Evolutionary conservation across 2,888 invertebrate genomes (phyloP).

Genomic region (Caenorhabditis imperialis): DNA sequence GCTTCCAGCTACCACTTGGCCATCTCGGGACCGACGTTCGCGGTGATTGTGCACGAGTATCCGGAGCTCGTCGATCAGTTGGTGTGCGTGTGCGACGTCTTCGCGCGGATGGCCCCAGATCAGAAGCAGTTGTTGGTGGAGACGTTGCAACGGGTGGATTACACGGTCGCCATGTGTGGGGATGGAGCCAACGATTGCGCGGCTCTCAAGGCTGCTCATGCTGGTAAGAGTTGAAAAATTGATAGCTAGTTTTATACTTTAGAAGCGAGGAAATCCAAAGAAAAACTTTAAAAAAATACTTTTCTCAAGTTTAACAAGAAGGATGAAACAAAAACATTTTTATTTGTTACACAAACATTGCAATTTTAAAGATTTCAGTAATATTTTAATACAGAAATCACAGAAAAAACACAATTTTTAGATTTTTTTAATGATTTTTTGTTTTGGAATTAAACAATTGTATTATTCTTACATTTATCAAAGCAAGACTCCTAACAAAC

Average conservation of each 20-base stretch:
- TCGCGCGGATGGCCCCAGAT: conserved; percentile 80
- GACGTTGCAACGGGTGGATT: conserved; percentile 71
- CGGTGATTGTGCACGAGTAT: conserved; percentile 73
- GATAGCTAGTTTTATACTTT: too few relatives aligned
- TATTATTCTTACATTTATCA: too few relatives aligned
- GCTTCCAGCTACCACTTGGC: conserved; percentile 57
- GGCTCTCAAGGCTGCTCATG: conserved; percentile 78
- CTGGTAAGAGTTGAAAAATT: conserved; percentile 28
- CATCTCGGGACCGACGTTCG: conserved; percentile 70
- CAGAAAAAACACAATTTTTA: not conserved
- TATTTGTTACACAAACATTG: too few relatives aligned
- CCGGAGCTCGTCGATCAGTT: conserved; percentile 73
- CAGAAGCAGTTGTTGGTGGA: conserved; percentile 85
- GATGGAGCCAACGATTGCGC: conserved; percentile 81
- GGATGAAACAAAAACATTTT: too few relatives aligned
- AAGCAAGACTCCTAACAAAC: too few relatives aligned
- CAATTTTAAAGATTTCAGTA: too few relatives aligned
- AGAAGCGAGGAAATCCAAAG: too few relatives aligned
- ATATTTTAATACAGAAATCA: not conserved
- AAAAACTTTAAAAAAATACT: not conserved
- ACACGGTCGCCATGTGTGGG: conserved; percentile 80
- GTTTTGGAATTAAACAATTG: too few relatives aligned
- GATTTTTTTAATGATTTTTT: not conserved
- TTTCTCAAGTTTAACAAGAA: too few relatives aligned
- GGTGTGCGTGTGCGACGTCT: conserved; percentile 78